Conservation (phyloP, 1,140 invertebrate genomes). For the Triops cancriformis region DNA sequence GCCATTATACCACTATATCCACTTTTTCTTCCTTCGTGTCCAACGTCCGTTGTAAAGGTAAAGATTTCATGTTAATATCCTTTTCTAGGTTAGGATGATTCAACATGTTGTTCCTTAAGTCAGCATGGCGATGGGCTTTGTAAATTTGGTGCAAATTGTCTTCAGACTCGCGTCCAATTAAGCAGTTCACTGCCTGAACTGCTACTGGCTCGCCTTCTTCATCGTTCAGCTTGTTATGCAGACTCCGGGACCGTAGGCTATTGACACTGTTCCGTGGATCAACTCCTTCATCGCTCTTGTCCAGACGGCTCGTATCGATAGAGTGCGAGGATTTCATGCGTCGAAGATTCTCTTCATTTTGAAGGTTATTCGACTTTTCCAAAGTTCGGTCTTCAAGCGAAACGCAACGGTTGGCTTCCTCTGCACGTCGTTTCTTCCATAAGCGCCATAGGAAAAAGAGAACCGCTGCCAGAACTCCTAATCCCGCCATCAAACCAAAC, state of each 20-base stretch:
- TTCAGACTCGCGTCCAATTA: conserved; percentile 8
- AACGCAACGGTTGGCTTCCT: conserved; percentile 37
- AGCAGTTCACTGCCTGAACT: not conserved
- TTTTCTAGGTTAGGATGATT: not conserved
- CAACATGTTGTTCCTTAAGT: not conserved
- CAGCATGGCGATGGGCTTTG: not conserved
- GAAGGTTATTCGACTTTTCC: conserved; percentile 77
- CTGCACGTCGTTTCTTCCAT: conserved; percentile 32
- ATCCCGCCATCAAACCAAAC: conserved; percentile 19
- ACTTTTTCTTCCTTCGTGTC: conserved; percentile 5
- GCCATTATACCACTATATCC: not conserved
- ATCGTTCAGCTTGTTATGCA: conserved; percentile 21
- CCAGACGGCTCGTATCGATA: conserved; percentile 20
- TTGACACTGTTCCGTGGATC: not conserved
- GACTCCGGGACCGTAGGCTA: conserved; percentile 9
- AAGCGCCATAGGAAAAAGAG: conserved; percentile 28
- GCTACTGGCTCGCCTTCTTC: not conserved
- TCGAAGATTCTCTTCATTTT: conserved; percentile 79
- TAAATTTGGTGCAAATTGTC: conserved; percentile 20
- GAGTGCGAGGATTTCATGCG: conserved; percentile 41
- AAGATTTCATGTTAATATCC: conserved; percentile 19
- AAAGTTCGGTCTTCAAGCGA: conserved; percentile 36
- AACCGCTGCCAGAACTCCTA: conserved; percentile 30
- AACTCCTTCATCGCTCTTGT: not conserved
- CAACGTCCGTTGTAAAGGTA: conserved; percentile 20